Percentiles rank a stretch among this genome's conserved stretches.
Conservation (phyloP, 2,888 invertebrate species). For the Polydrusus tereticollis region DNA sequence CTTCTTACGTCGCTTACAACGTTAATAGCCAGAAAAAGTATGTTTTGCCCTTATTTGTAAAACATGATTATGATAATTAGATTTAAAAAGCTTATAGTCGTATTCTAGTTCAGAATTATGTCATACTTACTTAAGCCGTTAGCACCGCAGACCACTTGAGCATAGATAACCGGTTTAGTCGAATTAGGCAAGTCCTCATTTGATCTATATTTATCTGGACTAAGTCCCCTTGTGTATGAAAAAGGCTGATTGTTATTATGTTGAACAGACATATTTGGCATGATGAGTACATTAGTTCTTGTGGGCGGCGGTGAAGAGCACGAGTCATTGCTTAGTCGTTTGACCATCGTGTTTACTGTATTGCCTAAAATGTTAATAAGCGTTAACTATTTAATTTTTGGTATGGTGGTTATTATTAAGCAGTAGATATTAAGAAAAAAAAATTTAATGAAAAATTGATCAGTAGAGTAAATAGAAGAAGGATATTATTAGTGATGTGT, state of each 20-base stretch:
- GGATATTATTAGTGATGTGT: too few relatives aligned
- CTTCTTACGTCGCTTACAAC: too few relatives aligned
- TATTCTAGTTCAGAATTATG: background rate
- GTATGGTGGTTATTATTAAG: background rate
- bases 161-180: slow-evolving; percentile 77
- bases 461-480: too few relatives aligned
- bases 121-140: slow-evolving; percentile 54
- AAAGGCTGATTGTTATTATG: slow-evolving; percentile 84
- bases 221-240: slow-evolving; percentile 78
- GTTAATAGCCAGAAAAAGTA: too few relatives aligned
- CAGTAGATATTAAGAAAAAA: too few relatives aligned
- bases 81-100: background rate
- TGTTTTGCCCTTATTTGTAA: background rate
- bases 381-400: background rate
- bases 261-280: slow-evolving; percentile 73
- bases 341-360: slow-evolving; percentile 83
- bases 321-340: slow-evolving; percentile 80
- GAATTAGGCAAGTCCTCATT: slow-evolving; percentile 61
- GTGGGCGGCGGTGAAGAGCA: slow-evolving; percentile 76
- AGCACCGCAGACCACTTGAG: slow-evolving; percentile 76
- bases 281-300: slow-evolving; percentile 71
- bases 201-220: slow-evolving; percentile 63
- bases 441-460: too few relatives aligned
- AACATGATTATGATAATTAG: too few relatives aligned
- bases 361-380: slow-evolving; percentile 58